These are phyloP conservation scores for Calephelis nemesis DNA, from an alignment of 1,140 invertebrate genomes.

Conservation along the genomic window DNA sequence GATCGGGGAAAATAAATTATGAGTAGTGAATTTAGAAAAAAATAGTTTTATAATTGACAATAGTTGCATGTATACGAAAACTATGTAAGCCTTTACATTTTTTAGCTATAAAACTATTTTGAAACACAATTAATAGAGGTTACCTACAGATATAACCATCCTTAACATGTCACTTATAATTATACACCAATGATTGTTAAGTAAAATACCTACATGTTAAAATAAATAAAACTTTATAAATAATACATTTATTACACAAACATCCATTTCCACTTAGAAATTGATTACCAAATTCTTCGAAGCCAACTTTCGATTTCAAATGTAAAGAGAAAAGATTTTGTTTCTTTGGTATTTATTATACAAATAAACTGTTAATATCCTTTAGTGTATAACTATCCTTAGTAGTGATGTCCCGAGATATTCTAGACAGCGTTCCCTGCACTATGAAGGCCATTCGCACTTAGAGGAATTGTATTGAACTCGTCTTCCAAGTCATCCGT, in stretches of 20 bases:
- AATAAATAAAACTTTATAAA: constrained; percentile 17
- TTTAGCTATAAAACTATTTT: neutral
- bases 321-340: neutral
- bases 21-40: too few relatives aligned
- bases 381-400: constrained; percentile 38
- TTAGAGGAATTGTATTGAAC: constrained; percentile 72
- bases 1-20: too few relatives aligned
- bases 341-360: constrained; percentile 1
- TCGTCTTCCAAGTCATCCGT: constrained; percentile 67
- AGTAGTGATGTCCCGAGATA: constrained; percentile 19
- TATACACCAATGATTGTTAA: constrained; percentile 13
- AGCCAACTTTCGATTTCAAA: constrained; percentile 5
- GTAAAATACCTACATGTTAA: neutral
- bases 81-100: too few relatives aligned
- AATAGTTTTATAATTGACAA: too few relatives aligned
- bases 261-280: neutral
- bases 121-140: neutral
- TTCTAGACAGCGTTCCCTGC: constrained; percentile 70
- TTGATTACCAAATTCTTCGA: neutral
- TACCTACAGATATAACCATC: constrained; percentile 5
- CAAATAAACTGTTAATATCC: constrained; percentile 1
- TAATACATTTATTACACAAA: constrained; percentile 14
- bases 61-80: too few relatives aligned
- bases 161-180: constrained; percentile 1
- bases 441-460: constrained; percentile 64